Evolutionary conservation across 1,140 invertebrate species (phyloP).

Genomic region (Halictus rubicundus): DNA sequence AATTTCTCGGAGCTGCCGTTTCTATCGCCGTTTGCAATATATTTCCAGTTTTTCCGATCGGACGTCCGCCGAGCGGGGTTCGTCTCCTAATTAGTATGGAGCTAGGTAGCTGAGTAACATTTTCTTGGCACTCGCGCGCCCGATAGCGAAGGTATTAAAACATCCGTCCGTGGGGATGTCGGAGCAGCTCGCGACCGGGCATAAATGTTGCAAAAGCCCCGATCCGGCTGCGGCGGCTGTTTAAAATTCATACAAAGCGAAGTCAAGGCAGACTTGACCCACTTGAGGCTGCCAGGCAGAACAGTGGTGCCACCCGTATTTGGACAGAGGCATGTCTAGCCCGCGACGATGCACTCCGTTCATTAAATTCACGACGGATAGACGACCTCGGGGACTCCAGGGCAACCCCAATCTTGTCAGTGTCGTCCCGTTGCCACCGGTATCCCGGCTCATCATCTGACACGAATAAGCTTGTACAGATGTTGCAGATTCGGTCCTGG

Average conservation of each 20-base stretch:
- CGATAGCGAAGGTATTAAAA: too few relatives aligned
- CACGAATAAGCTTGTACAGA: neutral
- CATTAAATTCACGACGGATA: constrained; percentile 29
- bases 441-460: constrained; percentile 1
- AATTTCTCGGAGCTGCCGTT: too few relatives aligned
- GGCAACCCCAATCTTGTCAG: neutral
- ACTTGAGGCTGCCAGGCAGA: constrained; percentile 10
- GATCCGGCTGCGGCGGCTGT: constrained; percentile 20
- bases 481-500: constrained; percentile 3
- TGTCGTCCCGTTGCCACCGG: neutral
- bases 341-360: constrained; percentile 17
- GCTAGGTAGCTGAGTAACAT: too few relatives aligned
- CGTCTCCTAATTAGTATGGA: too few relatives aligned
- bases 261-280: constrained; percentile 33
- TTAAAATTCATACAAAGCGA: constrained; percentile 41
- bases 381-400: constrained; percentile 20
- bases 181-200: neutral
- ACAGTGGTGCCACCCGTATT: constrained; percentile 23
- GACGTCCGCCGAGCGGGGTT: too few relatives aligned
- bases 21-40: too few relatives aligned
- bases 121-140: too few relatives aligned
- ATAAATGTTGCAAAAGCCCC: neutral
- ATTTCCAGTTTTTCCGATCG: too few relatives aligned
- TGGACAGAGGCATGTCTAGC: constrained; percentile 30
- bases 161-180: neutral